Conservation (phyloP, 2,113 vertebrate species). For the Pandion haliaetus region DNA sequence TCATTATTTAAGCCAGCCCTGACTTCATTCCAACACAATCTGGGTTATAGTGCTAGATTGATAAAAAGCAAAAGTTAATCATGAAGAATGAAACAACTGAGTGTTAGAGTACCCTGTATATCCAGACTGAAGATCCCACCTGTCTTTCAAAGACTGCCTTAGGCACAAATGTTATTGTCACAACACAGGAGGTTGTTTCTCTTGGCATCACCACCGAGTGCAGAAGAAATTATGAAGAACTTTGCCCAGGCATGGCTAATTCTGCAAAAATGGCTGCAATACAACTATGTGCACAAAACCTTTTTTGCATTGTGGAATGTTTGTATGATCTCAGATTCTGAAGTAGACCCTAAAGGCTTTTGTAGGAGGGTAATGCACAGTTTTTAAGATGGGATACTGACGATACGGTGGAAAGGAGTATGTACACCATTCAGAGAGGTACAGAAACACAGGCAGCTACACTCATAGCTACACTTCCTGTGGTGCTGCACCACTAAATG, state of each 20-base stretch:
- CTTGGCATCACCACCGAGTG: neutral
- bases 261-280: neutral
- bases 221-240: neutral
- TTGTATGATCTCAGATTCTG: neutral
- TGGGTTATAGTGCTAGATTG: neutral
- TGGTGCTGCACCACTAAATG: neutral
- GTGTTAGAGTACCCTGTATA: neutral
- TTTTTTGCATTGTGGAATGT: neutral
- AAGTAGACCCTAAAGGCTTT: neutral
- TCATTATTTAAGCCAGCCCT: neutral
- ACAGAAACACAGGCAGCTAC: neutral
- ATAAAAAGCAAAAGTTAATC: neutral
- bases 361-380: neutral
- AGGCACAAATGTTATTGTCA: neutral
- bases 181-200: neutral
- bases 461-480: neutral
- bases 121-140: neutral
- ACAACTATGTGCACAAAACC: neutral
- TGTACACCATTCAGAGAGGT: neutral
- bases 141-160: neutral
- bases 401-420: neutral
- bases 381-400: neutral
- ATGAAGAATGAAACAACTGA: neutral
- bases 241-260: neutral
- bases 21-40: neutral